A percentile compares a stretch with the other conserved stretches of the same genome.
These are phyloP conservation scores for Falco concolor DNA, from an alignment of 2,797 vertebrate species.

Conservation along the genomic window DNA sequence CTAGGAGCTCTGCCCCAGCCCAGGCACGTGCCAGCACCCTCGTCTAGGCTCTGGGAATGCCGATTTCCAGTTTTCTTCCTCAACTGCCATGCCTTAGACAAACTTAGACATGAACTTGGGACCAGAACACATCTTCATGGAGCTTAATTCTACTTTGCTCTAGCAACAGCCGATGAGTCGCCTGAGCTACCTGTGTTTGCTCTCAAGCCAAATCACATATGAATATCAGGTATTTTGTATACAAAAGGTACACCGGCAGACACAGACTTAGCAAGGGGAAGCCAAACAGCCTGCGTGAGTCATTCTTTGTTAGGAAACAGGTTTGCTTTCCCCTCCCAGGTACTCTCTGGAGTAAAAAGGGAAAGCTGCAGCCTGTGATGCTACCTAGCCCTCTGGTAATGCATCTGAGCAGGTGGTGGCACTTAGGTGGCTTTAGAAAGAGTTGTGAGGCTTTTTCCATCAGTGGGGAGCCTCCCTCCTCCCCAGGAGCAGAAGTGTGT, in stretches of 20 bases:
- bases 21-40: neutral
- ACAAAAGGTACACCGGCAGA: neutral
- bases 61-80: neutral
- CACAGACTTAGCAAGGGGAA: neutral
- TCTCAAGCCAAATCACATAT: neutral
- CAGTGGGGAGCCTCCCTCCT: neutral
- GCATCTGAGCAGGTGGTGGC: neutral
- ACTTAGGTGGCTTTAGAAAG: slow-evolving; percentile 31
- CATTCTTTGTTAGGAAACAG: neutral
- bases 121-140: neutral
- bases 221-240: neutral
- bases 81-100: neutral
- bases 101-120: neutral
- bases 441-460: neutral
- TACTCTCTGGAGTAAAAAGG: neutral
- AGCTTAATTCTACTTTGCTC: neutral
- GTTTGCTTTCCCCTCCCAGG: neutral
- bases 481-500: neutral
- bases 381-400: neutral
- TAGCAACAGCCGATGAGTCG: neutral
- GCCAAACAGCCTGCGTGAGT: neutral
- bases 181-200: neutral
- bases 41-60: neutral
- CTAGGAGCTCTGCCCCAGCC: neutral
- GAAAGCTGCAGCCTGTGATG: neutral